Conservation (phyloP, 1,140 invertebrate genomes). For the Luehdorfia chinensis region DNA sequence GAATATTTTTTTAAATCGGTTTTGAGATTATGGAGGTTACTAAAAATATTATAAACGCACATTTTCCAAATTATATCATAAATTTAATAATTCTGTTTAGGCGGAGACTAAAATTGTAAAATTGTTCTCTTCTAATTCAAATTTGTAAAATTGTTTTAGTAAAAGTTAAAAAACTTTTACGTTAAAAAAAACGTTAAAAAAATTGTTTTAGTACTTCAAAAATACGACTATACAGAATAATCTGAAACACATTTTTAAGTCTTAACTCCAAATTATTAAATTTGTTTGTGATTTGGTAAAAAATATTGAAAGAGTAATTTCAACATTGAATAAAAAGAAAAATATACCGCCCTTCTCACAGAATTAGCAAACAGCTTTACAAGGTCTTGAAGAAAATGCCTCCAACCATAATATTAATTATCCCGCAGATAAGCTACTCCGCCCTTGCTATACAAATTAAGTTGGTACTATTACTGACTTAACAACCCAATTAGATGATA, state of each 20-base stretch:
- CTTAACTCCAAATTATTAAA: too few species aligned
- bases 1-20: too few species aligned
- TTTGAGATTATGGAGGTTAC: too few species aligned
- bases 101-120: too few species aligned
- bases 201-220: not conserved
- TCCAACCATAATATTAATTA: slow-evolving; percentile 13
- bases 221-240: too few species aligned
- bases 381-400: slow-evolving; percentile 5
- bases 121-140: not conserved
- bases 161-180: too few species aligned
- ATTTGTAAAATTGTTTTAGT: not conserved
- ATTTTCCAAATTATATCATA: not conserved
- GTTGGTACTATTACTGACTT: slow-evolving; percentile 12
- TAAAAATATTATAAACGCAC: too few species aligned
- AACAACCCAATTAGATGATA: slow-evolving; percentile 12
- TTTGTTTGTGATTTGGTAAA: not conserved
- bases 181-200: too few species aligned
- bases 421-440: slow-evolving; percentile 5
- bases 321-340: too few species aligned
- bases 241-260: too few species aligned
- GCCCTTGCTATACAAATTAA: slow-evolving; percentile 12
- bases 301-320: not conserved
- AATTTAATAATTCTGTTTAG: too few species aligned
- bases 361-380: not conserved
- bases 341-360: too few species aligned